A percentile compares a stretch with the other conserved stretches of the same genome.
These are phyloP conservation scores for Planiliza haematocheilus DNA, from an alignment of 2,113 vertebrate species.

Conservation along the genomic window DNA sequence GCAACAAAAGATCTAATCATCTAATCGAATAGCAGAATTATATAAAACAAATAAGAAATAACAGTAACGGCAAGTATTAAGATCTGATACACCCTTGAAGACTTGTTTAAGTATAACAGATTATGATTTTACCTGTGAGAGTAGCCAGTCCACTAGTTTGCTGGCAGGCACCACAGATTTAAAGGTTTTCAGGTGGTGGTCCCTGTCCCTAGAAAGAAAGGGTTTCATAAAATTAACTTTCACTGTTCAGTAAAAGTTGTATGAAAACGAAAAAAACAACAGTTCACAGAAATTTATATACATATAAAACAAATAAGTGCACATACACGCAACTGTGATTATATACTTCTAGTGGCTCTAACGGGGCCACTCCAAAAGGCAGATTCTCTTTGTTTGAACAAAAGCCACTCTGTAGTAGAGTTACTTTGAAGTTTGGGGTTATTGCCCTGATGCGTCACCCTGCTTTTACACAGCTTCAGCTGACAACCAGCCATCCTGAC, in stretches of 20 bases:
- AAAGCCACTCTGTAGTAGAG: neutral
- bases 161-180: conserved; percentile 95
- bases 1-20: no score
- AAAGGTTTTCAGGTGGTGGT: conserved; percentile 97
- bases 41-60: neutral
- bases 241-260: neutral
- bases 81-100: neutral
- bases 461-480: conserved; percentile 1
- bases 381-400: neutral
- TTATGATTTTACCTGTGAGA: conserved; percentile 89
- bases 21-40: neutral
- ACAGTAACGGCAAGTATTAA: neutral
- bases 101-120: neutral
- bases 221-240: conserved; percentile 5
- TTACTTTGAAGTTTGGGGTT: neutral
- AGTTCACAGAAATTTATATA: no score
- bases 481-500: neutral
- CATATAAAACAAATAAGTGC: neutral
- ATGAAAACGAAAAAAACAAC: neutral
- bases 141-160: conserved; percentile 97
- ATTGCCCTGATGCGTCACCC: conserved; percentile 1
- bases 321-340: neutral
- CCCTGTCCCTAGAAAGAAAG: conserved; percentile 88
- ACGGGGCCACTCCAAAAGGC: neutral
- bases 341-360: neutral